Base-by-base conservation (phyloP, 2,113 vertebrate genomes). In the Chloroceryle aenea region DNA sequence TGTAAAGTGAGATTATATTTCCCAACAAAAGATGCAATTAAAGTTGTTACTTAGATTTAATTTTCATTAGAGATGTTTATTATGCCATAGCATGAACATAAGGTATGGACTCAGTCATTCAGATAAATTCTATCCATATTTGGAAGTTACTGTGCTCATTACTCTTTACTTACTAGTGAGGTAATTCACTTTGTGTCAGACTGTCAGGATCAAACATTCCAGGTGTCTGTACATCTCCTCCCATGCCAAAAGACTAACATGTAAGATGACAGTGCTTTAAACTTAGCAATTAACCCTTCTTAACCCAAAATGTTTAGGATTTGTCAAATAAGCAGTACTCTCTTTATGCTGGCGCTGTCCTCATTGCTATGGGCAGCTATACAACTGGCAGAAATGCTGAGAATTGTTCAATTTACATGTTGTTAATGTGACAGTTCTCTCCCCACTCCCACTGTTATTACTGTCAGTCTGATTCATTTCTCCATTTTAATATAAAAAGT, bases 301-400 rank as follows among this genome's bases (percentile, higher is more conserved):
- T 76, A 53, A 72, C 18, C 21, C 40, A 56, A 48, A 83, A 55
- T n/a, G 23, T 61, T 90, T 64, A 83, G 26, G 71, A 61, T 56
- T 83, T 29, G 21, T 79, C 18, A 43, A 45, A 38, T 47, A 52
- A 69, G 7, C 0, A 0, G 29, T 53, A n/a, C 12, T 67, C 9
- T 17, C 59, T 67, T 85, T 50, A 32, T 84, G 23, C 29, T 56
- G 38, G 6, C 64, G 30, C 50, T 93, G 68, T 76, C 55, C 59
- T 61, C 10, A 30, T 72, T 0, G 0, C 32, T 83, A 26, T 58
- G 32, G 50, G 2, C 69, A 66, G n/a, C 40, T 55, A 3, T 30
- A 17, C 30, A 29, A 47, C 26, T 77, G 20, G 22, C 17, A 94
- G 19, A 25, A 55, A 59, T 16, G 2, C 25, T 53, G 34, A 84